Evolutionary conservation across 2,113 vertebrate genomes (phyloP), one percentile per base, ranked within the genome.

Genomic region (Oncorhynchus gorbuscha): DNA sequence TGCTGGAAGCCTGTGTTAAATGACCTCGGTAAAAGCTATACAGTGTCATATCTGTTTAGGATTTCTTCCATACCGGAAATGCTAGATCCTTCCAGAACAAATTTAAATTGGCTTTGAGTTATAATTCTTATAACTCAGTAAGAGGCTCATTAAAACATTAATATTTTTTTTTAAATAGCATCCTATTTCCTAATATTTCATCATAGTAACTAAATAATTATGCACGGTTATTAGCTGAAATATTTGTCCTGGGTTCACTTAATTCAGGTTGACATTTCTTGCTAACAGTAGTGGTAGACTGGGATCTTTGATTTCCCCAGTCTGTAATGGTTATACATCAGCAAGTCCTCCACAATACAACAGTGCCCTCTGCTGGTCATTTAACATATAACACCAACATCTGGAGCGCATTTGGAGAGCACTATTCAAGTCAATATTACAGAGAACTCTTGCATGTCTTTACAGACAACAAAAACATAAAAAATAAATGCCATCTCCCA

Each of bases 221-320:
- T 89, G 81, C 89, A 82, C 81, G 75, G 88, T 90, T 90, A 92
- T 92, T 91, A 91, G 81, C 87, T 87, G 86, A 90, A 92, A 90
- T 88, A 86, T 91, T 89, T 91, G 90, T 92, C 89, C 89, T 93
- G 92, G 85, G 90, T 88, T 88, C 88, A 83, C 82, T 82, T 91
- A 89, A 93, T 89, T 87, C 83, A 24, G 22, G 84, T 76, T 92
- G 89, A 89, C 87, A 89, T 90, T 88, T 89, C 86, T 91, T 91
- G 89, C 90, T 87, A 91, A 85, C 84, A 83, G 81, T 82, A 85
- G 84, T 84, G 79, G 82, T 81, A 78, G 76, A 84, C 8, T 76
- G 77, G 85, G 80, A 81, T 77, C 78, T 91, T 87, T 84, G 84
- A 86, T 90, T 89, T 39, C 73, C 72, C 81, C 45, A 62, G 59